Base-by-base conservation (phyloP, 2,113 vertebrate genomes). In the Platanista minor region DNA sequence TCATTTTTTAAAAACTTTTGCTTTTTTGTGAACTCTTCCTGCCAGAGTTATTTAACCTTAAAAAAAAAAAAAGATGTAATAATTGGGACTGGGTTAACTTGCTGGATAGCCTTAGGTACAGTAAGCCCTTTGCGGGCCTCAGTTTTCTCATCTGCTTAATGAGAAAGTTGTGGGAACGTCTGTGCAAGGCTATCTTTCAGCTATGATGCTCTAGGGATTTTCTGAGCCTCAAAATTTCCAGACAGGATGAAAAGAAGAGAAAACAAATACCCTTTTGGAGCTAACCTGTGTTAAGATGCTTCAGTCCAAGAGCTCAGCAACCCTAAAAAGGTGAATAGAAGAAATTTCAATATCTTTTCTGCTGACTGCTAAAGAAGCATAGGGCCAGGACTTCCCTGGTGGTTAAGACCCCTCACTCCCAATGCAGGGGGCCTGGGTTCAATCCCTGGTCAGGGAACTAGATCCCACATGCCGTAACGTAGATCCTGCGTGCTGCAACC, bases 221-320 rank as follows among this genome's bases (percentile, higher is more conserved):
- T 80, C 87, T 54, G 81, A 95, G 72, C 31, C 74, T 93, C 43
- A 80, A 84, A 52, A 80, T 67, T 93, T 94, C 69, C n/a, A 69
- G 36, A 64, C 15, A 87, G 33, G 64, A 27, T 77, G 43, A 84
- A 64, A 20, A 94, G 7, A 84, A 49, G 67, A 59, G 5, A 75
- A 49, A 85, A 59, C 21, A 57, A 78, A 74, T 14, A 71, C 33
- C 25, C 39, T 20, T 81, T n/a, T 90, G 46, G 20, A 49, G 43
- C 39, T 67, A 82, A 86, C 33, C 31, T 43, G 20, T 41, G 33
- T 90, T 95, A 31, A 86, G 54, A 29, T 87, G n/a, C 46, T 87
- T 74, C 31, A 46, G 39, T 82, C 17, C 57, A 87, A 91, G 59
- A 31, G 80, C 13, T 94, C 43, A 89, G 29, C 25, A 84, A 41